phyloP scores from a whole-genome alignment of 2,888 invertebrate genomes.

The Protodeltote pygarga region DNA sequence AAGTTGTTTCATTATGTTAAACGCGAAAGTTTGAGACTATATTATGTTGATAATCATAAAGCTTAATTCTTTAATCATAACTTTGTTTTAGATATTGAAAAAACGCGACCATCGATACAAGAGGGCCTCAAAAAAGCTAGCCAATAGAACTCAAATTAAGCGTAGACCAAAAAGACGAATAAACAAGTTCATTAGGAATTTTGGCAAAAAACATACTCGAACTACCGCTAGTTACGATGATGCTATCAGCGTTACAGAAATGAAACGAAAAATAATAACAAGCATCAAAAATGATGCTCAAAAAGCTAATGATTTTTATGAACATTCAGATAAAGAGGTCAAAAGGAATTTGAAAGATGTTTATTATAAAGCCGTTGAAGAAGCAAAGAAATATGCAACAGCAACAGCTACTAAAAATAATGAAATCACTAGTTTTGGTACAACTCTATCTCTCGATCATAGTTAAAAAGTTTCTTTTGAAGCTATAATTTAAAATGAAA shows the following conservation, averaged over 20 bases:
- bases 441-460: neutral
- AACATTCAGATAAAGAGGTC: neutral
- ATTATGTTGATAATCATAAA: too few relatives aligned
- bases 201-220: slow-evolving; percentile 53
- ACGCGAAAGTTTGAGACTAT: too few relatives aligned
- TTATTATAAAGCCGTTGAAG: slow-evolving; percentile 60
- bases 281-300: neutral
- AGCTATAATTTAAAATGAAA: too few relatives aligned
- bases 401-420: slow-evolving; percentile 22
- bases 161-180: slow-evolving; percentile 15
- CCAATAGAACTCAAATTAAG: too few relatives aligned
- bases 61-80: neutral
- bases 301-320: neutral
- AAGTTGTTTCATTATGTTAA: too few relatives aligned
- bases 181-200: slow-evolving; percentile 46
- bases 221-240: slow-evolving; percentile 45
- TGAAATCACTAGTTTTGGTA: neutral
- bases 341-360: slow-evolving; percentile 63
- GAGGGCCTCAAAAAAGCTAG: too few relatives aligned
- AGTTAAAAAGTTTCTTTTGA: neutral
- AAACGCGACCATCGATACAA: slow-evolving; percentile 29
- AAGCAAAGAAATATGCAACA: slow-evolving; percentile 57
- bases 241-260: slow-evolving; percentile 11
- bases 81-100: slow-evolving; percentile 28
- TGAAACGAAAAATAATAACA: slow-evolving; percentile 5